Evolutionary conservation across 2,888 invertebrate genomes (phyloP).

Genomic region (Papilio demoleus): DNA sequence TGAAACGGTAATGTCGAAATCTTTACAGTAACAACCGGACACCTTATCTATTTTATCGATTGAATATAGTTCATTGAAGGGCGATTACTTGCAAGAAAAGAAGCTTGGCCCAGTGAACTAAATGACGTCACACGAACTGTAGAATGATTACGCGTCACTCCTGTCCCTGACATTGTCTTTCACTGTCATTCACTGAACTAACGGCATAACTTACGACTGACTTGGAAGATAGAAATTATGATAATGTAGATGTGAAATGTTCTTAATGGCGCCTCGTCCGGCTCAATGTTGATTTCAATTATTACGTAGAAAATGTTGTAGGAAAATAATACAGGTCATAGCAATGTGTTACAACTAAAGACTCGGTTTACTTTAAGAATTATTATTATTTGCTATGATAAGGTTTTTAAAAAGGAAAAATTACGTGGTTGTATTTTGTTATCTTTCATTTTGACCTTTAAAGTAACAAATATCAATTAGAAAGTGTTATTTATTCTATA

Average conservation of each 20-base stretch:
- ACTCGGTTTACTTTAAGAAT: neutral
- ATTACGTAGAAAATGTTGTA: constrained; percentile 21
- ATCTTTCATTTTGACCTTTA: neutral
- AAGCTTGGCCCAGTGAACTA: constrained; percentile 25
- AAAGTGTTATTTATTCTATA: too few relatives aligned
- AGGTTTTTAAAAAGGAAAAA: neutral
- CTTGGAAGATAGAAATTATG: constrained; percentile 41
- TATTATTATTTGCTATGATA: neutral
- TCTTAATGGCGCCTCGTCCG: constrained; percentile 33
- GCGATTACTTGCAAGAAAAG: constrained; percentile 26
- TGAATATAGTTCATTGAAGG: constrained; percentile 3
- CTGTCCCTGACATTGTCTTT: too few relatives aligned
- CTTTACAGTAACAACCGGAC: neutral
- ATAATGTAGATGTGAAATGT: constrained; percentile 40
- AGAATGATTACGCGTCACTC: constrained; percentile 18
- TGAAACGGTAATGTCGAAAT: neutral
- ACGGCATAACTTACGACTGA: constrained; percentile 36
- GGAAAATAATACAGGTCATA: constrained; percentile 22
- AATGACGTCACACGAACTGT: constrained; percentile 28
- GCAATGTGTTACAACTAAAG: neutral
- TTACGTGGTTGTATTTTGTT: too few relatives aligned
- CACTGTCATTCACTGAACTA: constrained; percentile 34
- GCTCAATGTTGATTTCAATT: constrained; percentile 6
- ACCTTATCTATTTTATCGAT: neutral
- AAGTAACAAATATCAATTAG: neutral